Evolutionary conservation across 2,113 vertebrate species (phyloP).

Genomic region (Guaruba guarouba): DNA sequence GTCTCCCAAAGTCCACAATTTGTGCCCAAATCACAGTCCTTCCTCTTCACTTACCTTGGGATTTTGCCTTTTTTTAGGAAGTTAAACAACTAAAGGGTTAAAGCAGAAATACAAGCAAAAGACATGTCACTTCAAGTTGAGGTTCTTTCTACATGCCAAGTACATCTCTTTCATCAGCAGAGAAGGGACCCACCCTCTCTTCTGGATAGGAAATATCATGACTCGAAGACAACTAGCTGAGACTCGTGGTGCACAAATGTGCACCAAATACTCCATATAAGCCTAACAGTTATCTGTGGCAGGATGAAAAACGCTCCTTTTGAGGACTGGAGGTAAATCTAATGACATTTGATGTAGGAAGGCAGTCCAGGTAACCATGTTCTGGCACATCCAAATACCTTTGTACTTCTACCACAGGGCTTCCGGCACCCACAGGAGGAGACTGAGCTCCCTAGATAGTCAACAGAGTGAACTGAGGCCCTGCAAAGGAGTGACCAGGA

Average conservation of each 20-base stretch:
- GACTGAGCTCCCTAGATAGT: background rate
- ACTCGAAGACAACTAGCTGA: conserved; percentile 22
- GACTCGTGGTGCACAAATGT: background rate
- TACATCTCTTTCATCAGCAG: background rate
- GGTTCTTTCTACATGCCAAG: background rate
- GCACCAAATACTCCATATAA: background rate
- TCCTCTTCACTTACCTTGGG: background rate
- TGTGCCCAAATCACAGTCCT: background rate
- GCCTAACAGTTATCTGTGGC: background rate
- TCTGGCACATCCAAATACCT: background rate
- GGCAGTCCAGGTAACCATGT: background rate
- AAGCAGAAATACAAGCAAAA: background rate
- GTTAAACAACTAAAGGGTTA: background rate
- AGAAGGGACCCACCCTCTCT: background rate
- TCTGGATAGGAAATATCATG: background rate
- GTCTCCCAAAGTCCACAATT: background rate
- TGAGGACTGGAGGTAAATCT: background rate
- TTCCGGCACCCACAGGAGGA: background rate
- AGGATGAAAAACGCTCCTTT: background rate
- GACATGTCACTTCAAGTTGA: conserved; percentile 9
- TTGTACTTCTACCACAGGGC: background rate
- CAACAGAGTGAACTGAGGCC: background rate
- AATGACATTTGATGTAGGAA: background rate
- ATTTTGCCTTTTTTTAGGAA: background rate
- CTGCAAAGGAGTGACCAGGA: background rate